phyloP scores from a whole-genome alignment of 1,140 invertebrate genomes.

The Metopolophium dirhodum region DNA sequence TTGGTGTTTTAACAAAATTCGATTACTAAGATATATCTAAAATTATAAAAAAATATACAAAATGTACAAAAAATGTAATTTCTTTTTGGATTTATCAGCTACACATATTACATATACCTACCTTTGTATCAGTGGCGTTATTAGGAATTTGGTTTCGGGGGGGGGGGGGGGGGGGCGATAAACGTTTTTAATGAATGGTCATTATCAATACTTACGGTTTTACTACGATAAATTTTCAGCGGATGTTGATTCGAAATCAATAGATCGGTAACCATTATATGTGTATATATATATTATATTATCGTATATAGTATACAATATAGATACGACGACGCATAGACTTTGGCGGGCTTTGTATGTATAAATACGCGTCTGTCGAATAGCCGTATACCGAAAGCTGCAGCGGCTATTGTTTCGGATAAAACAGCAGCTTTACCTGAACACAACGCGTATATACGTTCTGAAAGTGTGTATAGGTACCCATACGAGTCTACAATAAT shows the following conservation, averaged over 20 bases:
- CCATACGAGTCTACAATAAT: not conserved
- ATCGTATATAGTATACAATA: not conserved
- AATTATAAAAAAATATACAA: not conserved
- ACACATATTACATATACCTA: not conserved
- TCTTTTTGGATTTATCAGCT: not conserved
- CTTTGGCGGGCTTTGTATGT: not conserved
- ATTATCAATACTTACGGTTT: too few species aligned
- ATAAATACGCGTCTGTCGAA: not conserved
- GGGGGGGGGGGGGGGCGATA: too few species aligned
- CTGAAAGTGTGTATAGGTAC: not conserved
- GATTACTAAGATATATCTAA: not conserved
- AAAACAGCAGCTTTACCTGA: conserved; percentile 4
- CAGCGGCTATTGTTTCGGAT: not conserved
- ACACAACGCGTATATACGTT: not conserved
- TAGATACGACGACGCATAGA: not conserved
- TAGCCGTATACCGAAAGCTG: not conserved
- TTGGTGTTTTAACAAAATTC: not conserved
- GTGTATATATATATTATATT: not conserved
- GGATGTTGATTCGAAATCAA: not conserved
- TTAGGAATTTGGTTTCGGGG: too few species aligned
- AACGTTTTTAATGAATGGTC: too few species aligned
- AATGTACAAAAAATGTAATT: not conserved
- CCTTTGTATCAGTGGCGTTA: too few species aligned
- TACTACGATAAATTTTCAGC: not conserved
- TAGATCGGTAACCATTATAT: not conserved